phyloP scores from a whole-genome alignment of 2,888 invertebrate genomes.

The Diachrysia chrysitis region DNA sequence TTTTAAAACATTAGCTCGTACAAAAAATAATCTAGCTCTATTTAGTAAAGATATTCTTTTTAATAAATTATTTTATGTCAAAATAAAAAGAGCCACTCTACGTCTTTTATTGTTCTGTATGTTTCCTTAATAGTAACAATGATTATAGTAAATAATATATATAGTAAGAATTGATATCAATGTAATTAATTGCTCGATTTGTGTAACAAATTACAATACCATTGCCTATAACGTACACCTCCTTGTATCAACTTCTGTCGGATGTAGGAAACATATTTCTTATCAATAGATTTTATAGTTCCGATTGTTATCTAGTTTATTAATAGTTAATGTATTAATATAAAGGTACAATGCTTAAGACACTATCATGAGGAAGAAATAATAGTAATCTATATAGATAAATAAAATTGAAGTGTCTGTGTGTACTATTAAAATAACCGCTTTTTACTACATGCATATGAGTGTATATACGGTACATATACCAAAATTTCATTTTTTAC shows the following conservation, averaged over 20 bases:
- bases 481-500: no score
- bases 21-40: no score
- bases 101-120: not conserved
- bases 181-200: conserved; percentile 47
- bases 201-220: conserved; percentile 40
- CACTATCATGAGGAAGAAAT: not conserved
- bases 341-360: not conserved
- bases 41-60: no score
- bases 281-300: conserved; percentile 28
- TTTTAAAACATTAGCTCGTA: no score
- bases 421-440: no score
- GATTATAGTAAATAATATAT: no score
- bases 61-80: no score
- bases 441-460: no score
- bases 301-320: conserved; percentile 28
- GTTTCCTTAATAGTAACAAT: conserved; percentile 46
- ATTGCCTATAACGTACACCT: conserved; percentile 20
- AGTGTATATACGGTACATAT: no score
- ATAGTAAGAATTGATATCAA: conserved; percentile 42
- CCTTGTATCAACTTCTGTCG: conserved; percentile 7
- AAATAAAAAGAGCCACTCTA: conserved; percentile 17
- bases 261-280: conserved; percentile 30
- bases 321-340: not conserved
- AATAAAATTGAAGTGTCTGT: no score
- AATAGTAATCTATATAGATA: not conserved